Evolutionary conservation across 2,797 vertebrate genomes (phyloP).

Genomic region (Malurus leucopterus): DNA sequence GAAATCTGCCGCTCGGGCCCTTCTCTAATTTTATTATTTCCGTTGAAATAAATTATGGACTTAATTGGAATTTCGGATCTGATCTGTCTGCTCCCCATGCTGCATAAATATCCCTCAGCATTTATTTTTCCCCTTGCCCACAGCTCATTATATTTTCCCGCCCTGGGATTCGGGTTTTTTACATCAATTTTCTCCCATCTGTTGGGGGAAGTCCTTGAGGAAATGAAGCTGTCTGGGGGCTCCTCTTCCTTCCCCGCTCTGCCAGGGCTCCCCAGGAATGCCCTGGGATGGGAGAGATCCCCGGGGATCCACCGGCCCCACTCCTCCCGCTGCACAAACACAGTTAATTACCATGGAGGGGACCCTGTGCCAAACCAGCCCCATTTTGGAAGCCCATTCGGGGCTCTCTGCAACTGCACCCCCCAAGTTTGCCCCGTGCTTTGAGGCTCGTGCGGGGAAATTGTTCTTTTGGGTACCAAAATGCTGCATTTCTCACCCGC

Average conservation of each 20-base stretch:
- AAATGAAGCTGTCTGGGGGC: slow-evolving; percentile 39
- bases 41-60: slow-evolving; percentile 49
- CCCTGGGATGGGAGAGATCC: neutral
- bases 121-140: slow-evolving; percentile 57
- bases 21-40: slow-evolving; percentile 49
- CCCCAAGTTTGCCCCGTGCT: neutral
- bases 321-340: neutral
- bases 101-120: slow-evolving; percentile 54
- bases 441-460: neutral
- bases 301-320: neutral
- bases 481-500: neutral
- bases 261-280: neutral
- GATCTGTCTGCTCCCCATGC: neutral
- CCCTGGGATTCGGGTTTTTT: slow-evolving; percentile 38
- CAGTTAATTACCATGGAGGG: slow-evolving; percentile 74
- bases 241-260: neutral
- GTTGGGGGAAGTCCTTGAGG: slow-evolving; percentile 6
- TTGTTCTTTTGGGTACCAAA: neutral
- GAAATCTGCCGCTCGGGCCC: neutral
- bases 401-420: neutral
- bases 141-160: slow-evolving; percentile 66
- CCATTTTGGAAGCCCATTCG: neutral
- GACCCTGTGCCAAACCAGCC: slow-evolving; percentile 16
- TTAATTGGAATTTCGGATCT: slow-evolving; percentile 62
- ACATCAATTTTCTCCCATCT: slow-evolving; percentile 65